Percentiles rank a stretch among this genome's conserved stretches.
These are phyloP conservation scores for Arrhopalites spinosus DNA, from an alignment of 2,888 invertebrate genomes.

Conservation along the genomic window DNA sequence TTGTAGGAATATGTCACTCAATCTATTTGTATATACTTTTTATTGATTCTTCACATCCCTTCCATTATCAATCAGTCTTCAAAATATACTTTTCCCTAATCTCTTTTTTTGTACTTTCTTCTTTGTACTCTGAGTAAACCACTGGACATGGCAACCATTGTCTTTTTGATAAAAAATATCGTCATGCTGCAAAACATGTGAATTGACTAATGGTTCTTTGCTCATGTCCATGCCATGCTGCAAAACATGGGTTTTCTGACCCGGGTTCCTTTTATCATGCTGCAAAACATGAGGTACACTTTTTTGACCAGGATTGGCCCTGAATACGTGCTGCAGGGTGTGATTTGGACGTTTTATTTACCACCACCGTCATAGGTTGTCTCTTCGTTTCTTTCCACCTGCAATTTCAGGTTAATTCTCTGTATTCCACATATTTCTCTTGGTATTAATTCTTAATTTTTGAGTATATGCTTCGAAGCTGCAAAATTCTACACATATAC, in stretches of 20 bases:
- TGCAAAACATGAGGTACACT: constrained; percentile 13
- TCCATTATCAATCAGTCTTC: too few species aligned
- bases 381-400: too few species aligned
- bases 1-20: background rate
- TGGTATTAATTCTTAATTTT: too few species aligned
- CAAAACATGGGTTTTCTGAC: background rate
- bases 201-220: background rate
- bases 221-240: background rate
- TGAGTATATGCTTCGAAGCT: too few species aligned
- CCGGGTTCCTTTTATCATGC: background rate
- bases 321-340: too few species aligned
- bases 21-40: background rate
- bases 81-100: background rate
- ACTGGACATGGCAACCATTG: too few species aligned
- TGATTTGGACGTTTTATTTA: too few species aligned
- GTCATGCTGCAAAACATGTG: background rate
- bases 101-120: background rate
- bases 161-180: background rate
- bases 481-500: too few species aligned
- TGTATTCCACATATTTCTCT: too few species aligned
- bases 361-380: too few species aligned
- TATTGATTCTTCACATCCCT: background rate
- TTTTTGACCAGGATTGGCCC: too few species aligned
- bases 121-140: background rate
- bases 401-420: too few species aligned